Evolutionary conservation across 2,113 vertebrate species (phyloP), one percentile per base, ranked within the genome.

Genomic region (Cyphomyrus plagiostoma): DNA sequence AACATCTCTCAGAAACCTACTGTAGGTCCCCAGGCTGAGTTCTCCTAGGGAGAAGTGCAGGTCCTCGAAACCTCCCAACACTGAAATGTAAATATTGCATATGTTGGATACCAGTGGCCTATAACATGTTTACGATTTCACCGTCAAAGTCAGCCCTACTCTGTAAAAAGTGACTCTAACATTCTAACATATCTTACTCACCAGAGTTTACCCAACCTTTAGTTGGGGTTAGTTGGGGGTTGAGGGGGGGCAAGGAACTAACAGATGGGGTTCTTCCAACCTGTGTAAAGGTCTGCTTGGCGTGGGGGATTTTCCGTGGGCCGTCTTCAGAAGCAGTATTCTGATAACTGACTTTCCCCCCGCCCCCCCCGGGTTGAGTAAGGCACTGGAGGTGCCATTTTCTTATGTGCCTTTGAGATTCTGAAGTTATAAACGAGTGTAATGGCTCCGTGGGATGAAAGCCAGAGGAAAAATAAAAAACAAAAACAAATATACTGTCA

Each of bases 401-500:
- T 30, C 48, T 50, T 11, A 21, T 49, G 46, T 86, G 8, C 83
- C 83, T 86, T 26, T 13, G 46, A 48, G 48, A 86, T n/a, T 86
- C 48, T 80, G 35, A 86, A 48, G 83, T 86, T 42, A 80, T 80
- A 80, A 80, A 80, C 74, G 15, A 39, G 74, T 39, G 17, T 77
- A 80, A 80, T 80, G 74, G 74, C 35, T 80, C 35, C 15, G 30
- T 80, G 19, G 30, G 30, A 80, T 80, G 74, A 80, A 80, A 77
- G 70, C 70, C 70, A 19, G 70, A 2, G 70, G 70, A 2, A 77
- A 77, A 77, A 77, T 42, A 42, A 39, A 80, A 80, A 80, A 39
- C 70, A 42, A 80, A 80, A 80, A 80, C 74, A 80, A 80, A 42
- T 80, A 80, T 80, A 42, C 74, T 80, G 74, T 80, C 74, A 42